phyloP scores from a whole-genome alignment of 2,888 invertebrate species.

The Helicoverpa assulta region DNA sequence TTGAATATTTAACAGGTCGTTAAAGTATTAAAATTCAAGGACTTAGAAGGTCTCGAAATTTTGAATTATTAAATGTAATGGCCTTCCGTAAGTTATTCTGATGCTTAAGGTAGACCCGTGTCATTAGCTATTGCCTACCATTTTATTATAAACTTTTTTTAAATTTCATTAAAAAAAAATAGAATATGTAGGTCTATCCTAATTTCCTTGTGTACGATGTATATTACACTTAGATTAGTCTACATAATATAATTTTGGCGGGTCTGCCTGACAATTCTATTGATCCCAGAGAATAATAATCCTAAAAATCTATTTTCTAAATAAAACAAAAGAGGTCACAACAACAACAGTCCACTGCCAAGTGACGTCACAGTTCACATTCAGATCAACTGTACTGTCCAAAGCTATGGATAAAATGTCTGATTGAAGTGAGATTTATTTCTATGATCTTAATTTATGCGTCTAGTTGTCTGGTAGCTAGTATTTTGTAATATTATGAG shows the following conservation, averaged over 20 bases:
- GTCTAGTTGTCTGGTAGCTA: constrained; percentile 28
- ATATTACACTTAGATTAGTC: no score
- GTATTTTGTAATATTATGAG: background rate
- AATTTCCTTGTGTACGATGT: no score
- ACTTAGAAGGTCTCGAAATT: constrained; percentile 43
- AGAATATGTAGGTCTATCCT: no score
- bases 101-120: constrained; percentile 20
- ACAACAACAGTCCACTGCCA: constrained; percentile 41
- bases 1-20: constrained; percentile 76
- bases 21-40: constrained; percentile 68
- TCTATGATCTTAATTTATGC: constrained; percentile 40
- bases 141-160: constrained; percentile 9
- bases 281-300: background rate
- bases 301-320: constrained; percentile 34
- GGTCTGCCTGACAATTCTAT: background rate
- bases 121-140: constrained; percentile 30
- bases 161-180: background rate
- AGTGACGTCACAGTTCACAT: constrained; percentile 31
- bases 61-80: constrained; percentile 44
- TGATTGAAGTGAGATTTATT: constrained; percentile 47
- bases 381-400: constrained; percentile 37
- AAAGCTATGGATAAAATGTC: constrained; percentile 27
- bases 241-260: no score
- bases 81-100: constrained; percentile 40
- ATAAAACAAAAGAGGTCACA: constrained; percentile 47